Conservation (phyloP, 2,797 vertebrate genomes). For the Acipenser ruthenus region DNA sequence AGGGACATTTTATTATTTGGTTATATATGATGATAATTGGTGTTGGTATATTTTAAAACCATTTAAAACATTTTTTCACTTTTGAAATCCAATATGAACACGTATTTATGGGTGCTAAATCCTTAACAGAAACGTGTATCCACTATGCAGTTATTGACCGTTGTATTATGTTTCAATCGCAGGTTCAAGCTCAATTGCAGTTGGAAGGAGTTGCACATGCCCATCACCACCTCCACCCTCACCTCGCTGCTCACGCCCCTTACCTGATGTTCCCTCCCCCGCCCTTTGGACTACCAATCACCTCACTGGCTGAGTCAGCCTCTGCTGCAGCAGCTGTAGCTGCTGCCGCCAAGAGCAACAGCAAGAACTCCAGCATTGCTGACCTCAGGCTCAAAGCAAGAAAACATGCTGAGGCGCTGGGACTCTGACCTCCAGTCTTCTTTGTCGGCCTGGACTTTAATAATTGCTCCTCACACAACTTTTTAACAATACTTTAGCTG, state of each 20-base stretch:
- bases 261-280: slow-evolving; percentile 97
- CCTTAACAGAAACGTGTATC: too few species aligned
- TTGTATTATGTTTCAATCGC: slow-evolving; percentile 10
- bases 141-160: too few species aligned
- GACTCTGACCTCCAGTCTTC: slow-evolving; percentile 77
- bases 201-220: slow-evolving; percentile 90
- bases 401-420: slow-evolving; percentile 92
- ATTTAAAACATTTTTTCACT: too few species aligned
- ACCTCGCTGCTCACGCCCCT: slow-evolving; percentile 91
- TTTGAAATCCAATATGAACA: too few species aligned
- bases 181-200: slow-evolving; percentile 96
- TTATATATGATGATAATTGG: too few species aligned
- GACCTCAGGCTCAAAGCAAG: slow-evolving; percentile 97
- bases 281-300: slow-evolving; percentile 90
- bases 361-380: slow-evolving; percentile 97
- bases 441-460: slow-evolving; percentile 57
- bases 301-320: slow-evolving; percentile 87
- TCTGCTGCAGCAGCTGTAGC: slow-evolving; percentile 88
- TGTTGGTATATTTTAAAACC: too few species aligned
- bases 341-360: slow-evolving; percentile 89
- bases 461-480: slow-evolving; percentile 66
- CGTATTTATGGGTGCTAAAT: too few species aligned
- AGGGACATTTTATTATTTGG: too few species aligned
- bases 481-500: slow-evolving; percentile 57
- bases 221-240: slow-evolving; percentile 93